Evolutionary conservation across 2,888 invertebrate species (phyloP), one percentile per base, ranked within the genome.

Genomic region (Cheilosia vulpina): DNA sequence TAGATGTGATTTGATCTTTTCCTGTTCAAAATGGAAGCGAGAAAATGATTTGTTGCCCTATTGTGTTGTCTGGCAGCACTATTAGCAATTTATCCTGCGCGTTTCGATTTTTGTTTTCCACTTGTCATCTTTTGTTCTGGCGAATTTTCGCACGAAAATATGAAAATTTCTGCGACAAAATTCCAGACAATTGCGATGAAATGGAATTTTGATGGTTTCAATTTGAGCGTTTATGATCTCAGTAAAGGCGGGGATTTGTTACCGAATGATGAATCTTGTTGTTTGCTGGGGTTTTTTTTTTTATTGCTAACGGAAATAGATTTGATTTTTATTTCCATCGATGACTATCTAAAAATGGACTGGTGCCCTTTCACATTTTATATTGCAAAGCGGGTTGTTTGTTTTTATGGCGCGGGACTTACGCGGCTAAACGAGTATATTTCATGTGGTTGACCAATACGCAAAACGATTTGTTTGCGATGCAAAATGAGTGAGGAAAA

Each of bases 31-130:
- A 65, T 65, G 53, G 47, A 72, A 45, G 81, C 77, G 81, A 72
- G 76, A 81, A 81, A 81, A 81, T 85, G 85, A 85, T 85, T 85
- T 85, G 85, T 81, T 81, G 57, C 24, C 66, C 75, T 52, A 66
- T 72, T 81, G 76, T 81, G 53, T 31, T 82, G 71, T 34, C 71
- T 81, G 63, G 21, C 45, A 75, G 69, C 58, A 65, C 73, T 80
- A 84, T 80, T 79, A 80, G 73, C 63, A 45, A 66, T 53, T 52
- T 63, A 17, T 55, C 43, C 17, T n/a, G 17, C 1, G 17, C 9
- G 17, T 47, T 47, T 47, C 19, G 47, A 17, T 47, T 47, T 63
- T 60, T 31, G 43, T 41, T 52, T 34, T 50, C 62, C 55, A 2
- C 34, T 50, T 72, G 78, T 62, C 43, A 79, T 78, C 63, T 53